Conservation (phyloP, 2,113 vertebrate genomes). For the Patagioenas fasciata region DNA sequence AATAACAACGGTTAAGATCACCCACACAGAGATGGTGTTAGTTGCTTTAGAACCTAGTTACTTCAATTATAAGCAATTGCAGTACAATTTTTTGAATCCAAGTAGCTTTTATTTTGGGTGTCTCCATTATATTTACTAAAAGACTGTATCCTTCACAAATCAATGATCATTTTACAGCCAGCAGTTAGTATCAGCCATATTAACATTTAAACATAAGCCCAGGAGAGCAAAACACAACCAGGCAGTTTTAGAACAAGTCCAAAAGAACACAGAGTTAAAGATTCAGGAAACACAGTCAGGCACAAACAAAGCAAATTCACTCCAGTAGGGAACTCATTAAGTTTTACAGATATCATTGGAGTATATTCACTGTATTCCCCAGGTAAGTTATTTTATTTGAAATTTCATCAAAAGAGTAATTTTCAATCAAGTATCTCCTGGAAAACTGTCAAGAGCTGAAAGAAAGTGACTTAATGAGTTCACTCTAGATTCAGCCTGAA, state of each 20-base stretch:
- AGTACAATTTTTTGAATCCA: not conserved
- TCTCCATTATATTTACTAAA: not conserved
- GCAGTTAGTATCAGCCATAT: not conserved
- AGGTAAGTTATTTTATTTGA: not conserved
- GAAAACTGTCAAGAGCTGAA: not conserved
- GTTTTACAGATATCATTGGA: not conserved
- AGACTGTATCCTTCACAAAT: not conserved
- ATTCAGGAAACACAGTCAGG: not conserved
- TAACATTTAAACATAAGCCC: not conserved
- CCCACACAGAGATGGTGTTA: not conserved
- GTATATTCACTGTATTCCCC: not conserved
- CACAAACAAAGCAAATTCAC: not conserved
- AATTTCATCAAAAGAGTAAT: not conserved
- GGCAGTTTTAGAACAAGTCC: not conserved
- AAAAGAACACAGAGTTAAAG: not conserved
- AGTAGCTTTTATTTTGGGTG: not conserved
- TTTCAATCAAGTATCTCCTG: not conserved
- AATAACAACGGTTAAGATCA: not conserved
- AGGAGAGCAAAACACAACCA: not conserved
- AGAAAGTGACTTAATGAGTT: not conserved
- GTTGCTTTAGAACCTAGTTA: not conserved
- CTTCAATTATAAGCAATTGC: not conserved
- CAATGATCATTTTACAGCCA: not conserved
- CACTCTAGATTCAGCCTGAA: too few species aligned
- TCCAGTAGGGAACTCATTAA: not conserved